Percentiles rank a stretch among this genome's conserved stretches.
Conservation (phyloP, 2,113 vertebrate genomes). For the Rhinoptilus africanus region DNA sequence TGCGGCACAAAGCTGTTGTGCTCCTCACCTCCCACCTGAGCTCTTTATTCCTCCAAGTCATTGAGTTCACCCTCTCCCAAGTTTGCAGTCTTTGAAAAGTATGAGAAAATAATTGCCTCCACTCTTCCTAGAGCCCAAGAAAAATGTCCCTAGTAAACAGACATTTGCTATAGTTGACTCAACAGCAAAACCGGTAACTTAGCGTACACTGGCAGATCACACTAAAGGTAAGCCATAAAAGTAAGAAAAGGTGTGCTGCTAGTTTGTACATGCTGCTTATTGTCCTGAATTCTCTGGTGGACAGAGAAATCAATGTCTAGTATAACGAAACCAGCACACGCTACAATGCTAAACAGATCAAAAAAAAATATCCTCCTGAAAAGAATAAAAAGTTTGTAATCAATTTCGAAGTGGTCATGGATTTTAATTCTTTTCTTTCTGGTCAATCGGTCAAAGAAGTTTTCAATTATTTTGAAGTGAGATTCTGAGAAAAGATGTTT, state of each 20-base stretch:
- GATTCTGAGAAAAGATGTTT: not conserved
- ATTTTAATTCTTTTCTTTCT: not conserved
- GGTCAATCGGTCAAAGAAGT: not conserved
- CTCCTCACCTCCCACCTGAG: not conserved
- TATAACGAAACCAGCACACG: not conserved
- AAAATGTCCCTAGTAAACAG: not conserved
- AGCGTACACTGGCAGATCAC: not conserved
- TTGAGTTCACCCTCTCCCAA: not conserved
- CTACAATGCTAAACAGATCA: not conserved
- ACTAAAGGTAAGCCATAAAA: not conserved
- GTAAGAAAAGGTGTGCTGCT: not conserved
- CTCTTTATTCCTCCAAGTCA: not conserved
- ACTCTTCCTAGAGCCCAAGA: not conserved
- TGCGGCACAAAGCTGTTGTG: not conserved
- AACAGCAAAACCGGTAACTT: not conserved
- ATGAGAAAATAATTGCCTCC: not conserved
- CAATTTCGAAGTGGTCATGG: not conserved
- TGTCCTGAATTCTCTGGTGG: not conserved
- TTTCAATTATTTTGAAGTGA: not conserved
- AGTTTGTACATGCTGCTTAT: accelerated
- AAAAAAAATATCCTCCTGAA: not conserved
- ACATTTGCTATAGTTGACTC: not conserved
- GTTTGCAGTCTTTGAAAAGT: not conserved
- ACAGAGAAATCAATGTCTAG: not conserved
- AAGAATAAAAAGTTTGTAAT: not conserved